Percentiles rank a stretch among this genome's conserved stretches.
Evolutionary conservation across 2,113 vertebrate genomes (phyloP).

Genomic region (Poeciliopsis turrubarensis): DNA sequence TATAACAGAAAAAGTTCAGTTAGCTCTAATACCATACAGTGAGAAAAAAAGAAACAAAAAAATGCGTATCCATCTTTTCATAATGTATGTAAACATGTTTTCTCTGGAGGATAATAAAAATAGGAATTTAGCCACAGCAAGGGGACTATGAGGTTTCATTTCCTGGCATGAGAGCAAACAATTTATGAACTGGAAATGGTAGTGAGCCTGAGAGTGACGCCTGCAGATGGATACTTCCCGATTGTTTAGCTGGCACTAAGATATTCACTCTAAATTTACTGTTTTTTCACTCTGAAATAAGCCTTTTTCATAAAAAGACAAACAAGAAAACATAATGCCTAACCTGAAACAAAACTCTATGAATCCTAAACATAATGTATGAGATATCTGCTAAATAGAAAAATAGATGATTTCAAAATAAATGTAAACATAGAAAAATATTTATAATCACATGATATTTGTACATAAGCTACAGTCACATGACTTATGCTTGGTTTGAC

Average conservation of each 20-base stretch:
- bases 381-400: constrained; percentile 64
- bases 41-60: too few relatives aligned
- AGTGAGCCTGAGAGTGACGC: neutral
- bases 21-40: too few relatives aligned
- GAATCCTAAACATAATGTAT: constrained; percentile 13
- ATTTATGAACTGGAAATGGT: neutral
- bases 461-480: constrained; percentile 39
- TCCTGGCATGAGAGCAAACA: too few relatives aligned
- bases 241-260: constrained; percentile 17
- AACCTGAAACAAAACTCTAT: constrained; percentile 21
- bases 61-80: too few relatives aligned
- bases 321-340: constrained; percentile 16
- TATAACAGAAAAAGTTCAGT: too few relatives aligned
- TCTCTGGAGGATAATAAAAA: too few relatives aligned
- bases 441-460: constrained; percentile 61
- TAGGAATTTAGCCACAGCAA: too few relatives aligned
- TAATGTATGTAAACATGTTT: too few relatives aligned
- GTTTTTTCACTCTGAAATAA: constrained; percentile 10
- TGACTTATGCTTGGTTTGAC: constrained; percentile 34
- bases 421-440: constrained; percentile 72
- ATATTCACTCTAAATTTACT: constrained; percentile 24
- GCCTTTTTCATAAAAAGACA: constrained; percentile 13
- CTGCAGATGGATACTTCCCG: neutral
- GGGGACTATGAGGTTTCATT: too few relatives aligned
- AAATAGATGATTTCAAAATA: constrained; percentile 74